Conservation (phyloP, 1,140 invertebrate species). For the Maniola jurtina region DNA sequence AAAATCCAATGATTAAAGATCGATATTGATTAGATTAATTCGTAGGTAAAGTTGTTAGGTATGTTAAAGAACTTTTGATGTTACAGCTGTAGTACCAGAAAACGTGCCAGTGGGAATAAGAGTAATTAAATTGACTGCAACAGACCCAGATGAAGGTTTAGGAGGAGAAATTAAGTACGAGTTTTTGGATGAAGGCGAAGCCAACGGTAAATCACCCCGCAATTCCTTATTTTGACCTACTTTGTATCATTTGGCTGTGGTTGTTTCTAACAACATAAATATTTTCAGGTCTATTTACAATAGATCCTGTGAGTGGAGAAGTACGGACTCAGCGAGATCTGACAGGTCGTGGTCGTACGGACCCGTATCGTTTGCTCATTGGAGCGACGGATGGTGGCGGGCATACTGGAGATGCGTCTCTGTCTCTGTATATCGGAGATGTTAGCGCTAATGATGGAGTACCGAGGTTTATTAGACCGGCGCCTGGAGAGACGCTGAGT, state of each 20-base stretch:
- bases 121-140: slow-evolving; percentile 87
- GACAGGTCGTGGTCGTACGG: slow-evolving; percentile 87
- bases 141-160: slow-evolving; percentile 86
- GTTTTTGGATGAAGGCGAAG: slow-evolving; percentile 85
- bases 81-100: slow-evolving; percentile 84
- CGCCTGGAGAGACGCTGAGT: slow-evolving; percentile 84
- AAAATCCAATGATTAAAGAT: too few species aligned
- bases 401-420: slow-evolving; percentile 81
- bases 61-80: too few species aligned
- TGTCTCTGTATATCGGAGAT: slow-evolving; percentile 87
- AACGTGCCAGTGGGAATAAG: slow-evolving; percentile 84
- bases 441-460: slow-evolving; percentile 91
- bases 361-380: slow-evolving; percentile 85
- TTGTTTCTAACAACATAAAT: background rate
- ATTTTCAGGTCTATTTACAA: slow-evolving; percentile 81
- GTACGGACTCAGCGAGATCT: slow-evolving; percentile 82
- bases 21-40: too few species aligned
- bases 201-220: slow-evolving; percentile 74
- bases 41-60: too few species aligned
- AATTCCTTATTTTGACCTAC: too few species aligned
- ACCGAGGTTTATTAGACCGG: slow-evolving; percentile 86
- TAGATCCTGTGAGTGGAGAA: slow-evolving; percentile 84
- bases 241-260: background rate
- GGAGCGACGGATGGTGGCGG: slow-evolving; percentile 86
- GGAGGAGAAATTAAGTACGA: slow-evolving; percentile 85